These are phyloP conservation scores for Halcyon chelicuti DNA, from an alignment of 2,797 vertebrate species.

Conservation along the genomic window DNA sequence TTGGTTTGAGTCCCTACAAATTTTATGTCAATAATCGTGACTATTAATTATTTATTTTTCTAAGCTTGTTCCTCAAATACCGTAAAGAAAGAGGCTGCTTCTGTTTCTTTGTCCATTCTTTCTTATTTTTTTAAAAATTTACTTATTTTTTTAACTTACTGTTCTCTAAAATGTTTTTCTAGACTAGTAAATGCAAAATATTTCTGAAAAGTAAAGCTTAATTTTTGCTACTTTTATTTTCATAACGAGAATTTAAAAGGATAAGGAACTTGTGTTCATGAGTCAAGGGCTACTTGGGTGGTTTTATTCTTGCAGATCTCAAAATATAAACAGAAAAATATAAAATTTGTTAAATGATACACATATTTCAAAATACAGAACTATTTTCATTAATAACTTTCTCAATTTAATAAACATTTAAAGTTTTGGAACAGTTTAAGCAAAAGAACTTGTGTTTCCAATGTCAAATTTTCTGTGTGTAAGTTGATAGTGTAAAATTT, in stretches of 20 bases:
- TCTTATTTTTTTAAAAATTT: background rate
- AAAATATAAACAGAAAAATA: background rate
- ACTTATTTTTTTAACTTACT: background rate
- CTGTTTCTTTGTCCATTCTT: background rate
- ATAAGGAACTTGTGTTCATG: background rate
- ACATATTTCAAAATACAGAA: background rate
- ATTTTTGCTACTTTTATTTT: background rate
- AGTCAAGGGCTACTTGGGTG: background rate
- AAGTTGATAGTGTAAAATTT: conserved; percentile 40
- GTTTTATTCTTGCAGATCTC: background rate
- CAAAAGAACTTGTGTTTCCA: conserved; percentile 9
- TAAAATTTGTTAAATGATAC: background rate
- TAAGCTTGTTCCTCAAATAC: background rate
- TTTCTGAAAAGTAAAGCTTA: background rate
- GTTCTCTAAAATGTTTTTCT: background rate
- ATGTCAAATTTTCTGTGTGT: conserved; percentile 40
- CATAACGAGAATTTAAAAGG: background rate
- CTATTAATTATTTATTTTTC: background rate
- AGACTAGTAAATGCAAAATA: background rate
- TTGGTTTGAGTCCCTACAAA: background rate
- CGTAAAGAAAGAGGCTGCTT: background rate
- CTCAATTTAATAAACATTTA: conserved; percentile 26
- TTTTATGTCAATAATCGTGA: background rate
- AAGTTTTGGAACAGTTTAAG: background rate
- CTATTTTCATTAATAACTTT: conserved; percentile 62